Conservation (phyloP, 2,797 vertebrate genomes). For the Masticophis lateralis region DNA sequence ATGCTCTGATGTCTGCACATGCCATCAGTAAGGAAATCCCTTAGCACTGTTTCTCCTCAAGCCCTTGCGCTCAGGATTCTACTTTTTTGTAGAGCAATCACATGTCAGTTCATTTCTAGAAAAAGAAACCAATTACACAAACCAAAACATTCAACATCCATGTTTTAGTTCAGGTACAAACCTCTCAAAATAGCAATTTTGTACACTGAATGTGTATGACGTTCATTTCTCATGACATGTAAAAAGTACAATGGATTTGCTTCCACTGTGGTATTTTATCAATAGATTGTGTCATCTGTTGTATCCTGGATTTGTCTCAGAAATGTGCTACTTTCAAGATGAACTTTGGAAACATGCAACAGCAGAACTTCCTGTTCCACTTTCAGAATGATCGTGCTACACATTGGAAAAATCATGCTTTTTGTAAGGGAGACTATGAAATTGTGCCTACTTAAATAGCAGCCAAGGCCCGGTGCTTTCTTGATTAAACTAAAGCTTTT, state of each 20-base stretch:
- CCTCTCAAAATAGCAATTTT: background rate
- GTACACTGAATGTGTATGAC: background rate
- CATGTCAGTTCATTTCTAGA: background rate
- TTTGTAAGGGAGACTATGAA: slow-evolving; percentile 2
- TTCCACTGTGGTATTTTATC: fast-evolving
- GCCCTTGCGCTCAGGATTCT: background rate
- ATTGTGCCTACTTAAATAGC: background rate
- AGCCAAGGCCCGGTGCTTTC: slow-evolving; percentile 1
- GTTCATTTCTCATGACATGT: background rate
- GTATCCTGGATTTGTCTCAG: background rate
- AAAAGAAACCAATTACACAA: background rate
- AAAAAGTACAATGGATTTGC: background rate
- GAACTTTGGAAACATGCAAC: background rate
- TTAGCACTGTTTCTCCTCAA: background rate
- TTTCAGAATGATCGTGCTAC: background rate
- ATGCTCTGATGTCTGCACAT: background rate
- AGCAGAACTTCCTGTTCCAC: fast-evolving
- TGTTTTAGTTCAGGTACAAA: background rate
- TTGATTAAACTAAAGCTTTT: background rate
- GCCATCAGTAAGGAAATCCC: background rate
- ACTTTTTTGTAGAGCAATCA: background rate
- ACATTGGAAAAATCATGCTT: background rate
- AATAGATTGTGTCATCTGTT: background rate
- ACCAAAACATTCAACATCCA: background rate
- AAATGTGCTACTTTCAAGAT: slow-evolving; percentile 5